Evolutionary conservation across 2,888 invertebrate genomes (phyloP).

Genomic region (Pandemis cinnamomeana): DNA sequence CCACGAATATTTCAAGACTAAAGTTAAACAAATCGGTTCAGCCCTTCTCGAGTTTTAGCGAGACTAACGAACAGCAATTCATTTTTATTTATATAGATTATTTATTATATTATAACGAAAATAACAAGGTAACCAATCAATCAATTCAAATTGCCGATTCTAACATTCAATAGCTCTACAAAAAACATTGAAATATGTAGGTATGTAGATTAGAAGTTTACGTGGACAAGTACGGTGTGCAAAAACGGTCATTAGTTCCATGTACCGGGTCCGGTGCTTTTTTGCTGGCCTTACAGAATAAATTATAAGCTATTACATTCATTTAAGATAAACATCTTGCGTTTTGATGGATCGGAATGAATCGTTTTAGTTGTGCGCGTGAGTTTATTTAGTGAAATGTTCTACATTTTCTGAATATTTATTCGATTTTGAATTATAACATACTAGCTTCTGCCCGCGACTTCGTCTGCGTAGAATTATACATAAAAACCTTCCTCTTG

Average conservation of each 20-base stretch:
- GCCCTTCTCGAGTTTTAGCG: no score
- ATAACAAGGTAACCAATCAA: neutral
- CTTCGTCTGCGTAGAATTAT: no score
- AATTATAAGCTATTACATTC: conserved; percentile 76
- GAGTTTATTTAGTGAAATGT: neutral
- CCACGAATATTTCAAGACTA: no score
- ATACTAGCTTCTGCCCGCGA: no score
- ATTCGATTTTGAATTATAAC: no score
- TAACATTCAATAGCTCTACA: conserved; percentile 28
- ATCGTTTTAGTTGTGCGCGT: conserved; percentile 29
- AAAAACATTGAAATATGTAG: conserved; percentile 43
- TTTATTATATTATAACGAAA: no score
- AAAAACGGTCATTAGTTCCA: conserved; percentile 59
- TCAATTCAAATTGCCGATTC: conserved; percentile 11
- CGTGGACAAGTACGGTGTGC: conserved; percentile 52
- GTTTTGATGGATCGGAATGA: conserved; percentile 62
- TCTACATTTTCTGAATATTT: no score
- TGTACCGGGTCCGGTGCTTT: conserved; percentile 50
- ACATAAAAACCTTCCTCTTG: no score
- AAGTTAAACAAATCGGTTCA: no score
- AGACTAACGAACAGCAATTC: no score
- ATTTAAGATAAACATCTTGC: conserved; percentile 76
- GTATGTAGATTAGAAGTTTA: conserved; percentile 56
- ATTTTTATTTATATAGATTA: no score
- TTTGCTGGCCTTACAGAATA: conserved; percentile 67